Percentiles rank a stretch among this genome's conserved stretches.
These are phyloP conservation scores for Scolopax bukidnonensis DNA, from an alignment of 2,797 vertebrate species.

Conservation along the genomic window DNA sequence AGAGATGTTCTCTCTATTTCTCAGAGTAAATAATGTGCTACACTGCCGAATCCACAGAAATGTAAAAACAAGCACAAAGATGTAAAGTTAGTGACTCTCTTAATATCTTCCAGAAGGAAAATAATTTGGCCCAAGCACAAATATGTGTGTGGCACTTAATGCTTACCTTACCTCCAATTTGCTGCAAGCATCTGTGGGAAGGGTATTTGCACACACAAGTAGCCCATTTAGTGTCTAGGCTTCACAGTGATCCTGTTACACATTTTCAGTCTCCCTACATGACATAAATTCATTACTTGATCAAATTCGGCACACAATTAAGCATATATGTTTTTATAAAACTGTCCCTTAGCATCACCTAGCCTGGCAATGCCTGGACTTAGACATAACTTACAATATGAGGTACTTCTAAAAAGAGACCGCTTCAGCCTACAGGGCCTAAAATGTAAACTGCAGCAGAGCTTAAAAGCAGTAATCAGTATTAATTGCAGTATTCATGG, in stretches of 20 bases:
- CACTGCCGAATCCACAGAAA: background rate
- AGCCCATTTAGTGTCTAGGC: background rate
- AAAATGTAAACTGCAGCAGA: background rate
- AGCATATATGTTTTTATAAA: background rate
- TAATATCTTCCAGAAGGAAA: background rate
- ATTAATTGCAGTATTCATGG: constrained; percentile 28
- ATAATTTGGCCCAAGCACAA: background rate
- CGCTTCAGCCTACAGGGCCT: background rate
- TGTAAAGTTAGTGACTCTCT: background rate
- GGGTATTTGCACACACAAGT: accelerated
- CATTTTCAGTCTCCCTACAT: background rate
- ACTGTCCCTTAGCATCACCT: background rate
- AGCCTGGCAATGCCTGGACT: background rate
- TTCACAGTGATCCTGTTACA: background rate
- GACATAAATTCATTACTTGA: background rate
- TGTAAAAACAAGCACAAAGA: background rate
- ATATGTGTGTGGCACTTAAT: background rate
- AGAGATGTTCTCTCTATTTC: constrained; percentile 16
- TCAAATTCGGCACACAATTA: background rate
- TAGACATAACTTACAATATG: background rate
- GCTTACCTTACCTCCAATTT: background rate
- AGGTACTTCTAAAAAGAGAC: background rate
- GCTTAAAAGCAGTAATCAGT: constrained; percentile 8
- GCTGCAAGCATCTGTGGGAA: background rate
- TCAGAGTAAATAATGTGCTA: constrained; percentile 16